Evolutionary conservation across 2,888 invertebrate genomes (phyloP).

Genomic region (Sericinus montela): DNA sequence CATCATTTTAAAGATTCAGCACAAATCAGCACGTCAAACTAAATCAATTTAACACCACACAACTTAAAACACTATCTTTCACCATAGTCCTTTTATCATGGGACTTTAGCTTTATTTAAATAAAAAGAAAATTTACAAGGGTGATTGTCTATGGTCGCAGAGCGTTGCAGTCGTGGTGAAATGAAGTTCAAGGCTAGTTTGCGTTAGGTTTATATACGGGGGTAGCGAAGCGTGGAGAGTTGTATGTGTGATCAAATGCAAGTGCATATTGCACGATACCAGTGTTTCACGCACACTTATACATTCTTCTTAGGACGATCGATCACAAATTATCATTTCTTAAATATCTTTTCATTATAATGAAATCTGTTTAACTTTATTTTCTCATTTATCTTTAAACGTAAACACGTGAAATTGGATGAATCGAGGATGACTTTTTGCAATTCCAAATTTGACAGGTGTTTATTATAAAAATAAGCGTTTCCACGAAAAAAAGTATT

Average conservation of each 20-base stretch:
- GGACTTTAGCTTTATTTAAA: background rate
- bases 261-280: conserved; percentile 27
- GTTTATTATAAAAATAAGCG: too few species aligned
- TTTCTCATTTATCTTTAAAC: too few species aligned
- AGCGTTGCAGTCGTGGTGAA: conserved; percentile 44
- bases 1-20: conserved; percentile 50
- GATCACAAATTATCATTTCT: background rate
- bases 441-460: too few species aligned
- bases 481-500: too few species aligned
- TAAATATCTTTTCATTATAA: background rate
- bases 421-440: too few species aligned
- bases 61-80: conserved; percentile 23
- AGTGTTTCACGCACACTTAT: conserved; percentile 42
- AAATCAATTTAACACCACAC: conserved; percentile 23
- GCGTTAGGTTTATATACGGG: conserved; percentile 67
- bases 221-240: conserved; percentile 63
- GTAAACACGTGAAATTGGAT: too few species aligned
- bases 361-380: too few species aligned
- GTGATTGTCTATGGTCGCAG: conserved; percentile 24
- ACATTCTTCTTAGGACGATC: conserved; percentile 12
- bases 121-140: conserved; percentile 13
- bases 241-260: conserved; percentile 39
- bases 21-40: conserved; percentile 42
- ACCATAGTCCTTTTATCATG: conserved; percentile 29
- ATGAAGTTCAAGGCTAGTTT: conserved; percentile 76